These are phyloP conservation scores for Perodicticus potto DNA, from an alignment of 2,797 vertebrate genomes.

Conservation along the genomic window DNA sequence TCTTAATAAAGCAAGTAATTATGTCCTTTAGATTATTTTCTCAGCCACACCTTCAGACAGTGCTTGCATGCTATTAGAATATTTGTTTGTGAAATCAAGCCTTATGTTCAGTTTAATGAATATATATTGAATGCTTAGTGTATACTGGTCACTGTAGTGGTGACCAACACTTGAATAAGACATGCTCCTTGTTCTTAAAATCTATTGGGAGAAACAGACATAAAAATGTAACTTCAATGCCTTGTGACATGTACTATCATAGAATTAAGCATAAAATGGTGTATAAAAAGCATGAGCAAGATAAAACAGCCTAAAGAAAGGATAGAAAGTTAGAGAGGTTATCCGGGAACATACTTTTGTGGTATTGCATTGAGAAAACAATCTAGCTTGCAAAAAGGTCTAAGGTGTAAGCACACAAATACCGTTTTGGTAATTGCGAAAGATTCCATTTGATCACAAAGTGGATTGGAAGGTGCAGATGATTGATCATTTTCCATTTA, in stretches of 20 bases:
- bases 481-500: not conserved
- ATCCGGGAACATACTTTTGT: not conserved
- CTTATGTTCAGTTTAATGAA: not conserved
- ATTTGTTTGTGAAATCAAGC: conserved; percentile 26
- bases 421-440: not conserved
- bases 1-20: not conserved
- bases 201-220: not conserved
- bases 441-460: not conserved
- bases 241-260: not conserved
- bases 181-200: not conserved
- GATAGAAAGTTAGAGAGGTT: not conserved
- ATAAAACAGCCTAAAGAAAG: not conserved
- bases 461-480: not conserved
- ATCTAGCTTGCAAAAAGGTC: not conserved
- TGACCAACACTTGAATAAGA: not conserved
- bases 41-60: not conserved
- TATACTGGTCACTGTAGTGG: not conserved
- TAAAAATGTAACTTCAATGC: not conserved
- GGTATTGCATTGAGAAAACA: not conserved
- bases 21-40: not conserved
- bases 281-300: not conserved
- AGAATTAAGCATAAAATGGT: not conserved
- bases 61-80: not conserved
- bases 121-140: not conserved
- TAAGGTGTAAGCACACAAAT: not conserved